Evolutionary conservation across 1,140 invertebrate genomes (phyloP).

Genomic region (Ephestia elutella): DNA sequence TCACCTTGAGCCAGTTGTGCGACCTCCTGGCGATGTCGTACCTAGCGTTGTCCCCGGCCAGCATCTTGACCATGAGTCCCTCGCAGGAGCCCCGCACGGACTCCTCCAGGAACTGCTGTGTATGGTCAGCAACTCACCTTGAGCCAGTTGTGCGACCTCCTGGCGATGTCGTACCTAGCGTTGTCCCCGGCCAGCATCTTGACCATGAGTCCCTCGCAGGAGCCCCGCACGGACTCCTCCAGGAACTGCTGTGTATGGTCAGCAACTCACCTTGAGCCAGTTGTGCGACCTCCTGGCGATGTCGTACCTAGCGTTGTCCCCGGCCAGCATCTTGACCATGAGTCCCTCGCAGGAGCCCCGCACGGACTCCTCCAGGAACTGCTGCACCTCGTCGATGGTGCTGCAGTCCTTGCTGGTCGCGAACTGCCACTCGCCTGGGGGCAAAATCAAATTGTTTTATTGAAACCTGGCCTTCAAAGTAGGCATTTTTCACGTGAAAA

Average conservation of each 20-base stretch:
- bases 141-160: slow-evolving; percentile 97
- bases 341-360: slow-evolving; percentile 98
- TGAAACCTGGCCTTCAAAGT: too few relatives aligned
- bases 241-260: too few relatives aligned
- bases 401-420: slow-evolving; percentile 89
- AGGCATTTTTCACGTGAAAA: too few relatives aligned
- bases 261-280: slow-evolving; percentile 88
- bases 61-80: too few relatives aligned
- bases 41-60: too few relatives aligned
- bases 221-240: slow-evolving; percentile 96
- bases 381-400: slow-evolving; percentile 93
- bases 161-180: slow-evolving; percentile 98
- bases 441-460: background rate
- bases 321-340: slow-evolving; percentile 97
- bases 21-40: too few relatives aligned
- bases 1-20: too few relatives aligned
- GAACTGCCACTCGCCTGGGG: slow-evolving; percentile 86
- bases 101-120: too few relatives aligned
- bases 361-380: slow-evolving; percentile 96
- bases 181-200: slow-evolving; percentile 93
- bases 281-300: slow-evolving; percentile 97
- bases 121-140: slow-evolving; percentile 80
- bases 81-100: too few relatives aligned
- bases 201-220: slow-evolving; percentile 99
- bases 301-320: slow-evolving; percentile 95